Evolutionary conservation across 2,113 vertebrate species (phyloP).

Genomic region (Petaurus breviceps): DNA sequence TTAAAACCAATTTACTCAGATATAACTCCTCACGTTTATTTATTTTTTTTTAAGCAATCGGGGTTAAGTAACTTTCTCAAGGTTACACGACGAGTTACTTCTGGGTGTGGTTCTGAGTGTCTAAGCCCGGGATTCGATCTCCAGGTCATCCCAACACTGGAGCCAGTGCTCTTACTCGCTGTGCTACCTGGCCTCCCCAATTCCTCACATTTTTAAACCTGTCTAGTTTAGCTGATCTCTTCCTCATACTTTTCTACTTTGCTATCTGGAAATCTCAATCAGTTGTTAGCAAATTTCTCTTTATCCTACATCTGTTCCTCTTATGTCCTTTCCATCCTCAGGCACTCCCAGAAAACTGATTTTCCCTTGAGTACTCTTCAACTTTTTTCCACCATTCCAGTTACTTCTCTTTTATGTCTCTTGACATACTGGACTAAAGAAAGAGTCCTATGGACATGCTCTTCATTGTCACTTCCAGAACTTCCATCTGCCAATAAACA

Average conservation of each 20-base stretch:
- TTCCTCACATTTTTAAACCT: background rate
- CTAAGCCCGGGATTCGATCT: too few species aligned
- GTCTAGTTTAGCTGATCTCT: background rate
- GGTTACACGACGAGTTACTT: too few species aligned
- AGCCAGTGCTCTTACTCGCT: too few species aligned
- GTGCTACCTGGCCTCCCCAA: too few species aligned
- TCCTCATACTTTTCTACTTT: background rate
- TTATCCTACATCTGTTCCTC: background rate
- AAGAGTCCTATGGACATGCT: background rate
- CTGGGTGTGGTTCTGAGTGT: too few species aligned
- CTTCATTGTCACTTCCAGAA: background rate
- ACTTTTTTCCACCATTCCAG: background rate
- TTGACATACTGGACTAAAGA: background rate
- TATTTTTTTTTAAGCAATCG: too few species aligned
- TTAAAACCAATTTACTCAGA: background rate
- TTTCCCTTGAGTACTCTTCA: background rate
- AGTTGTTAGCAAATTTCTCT: background rate
- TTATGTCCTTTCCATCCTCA: background rate
- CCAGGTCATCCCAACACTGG: too few species aligned
- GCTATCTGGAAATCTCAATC: background rate
- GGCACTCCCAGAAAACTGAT: background rate
- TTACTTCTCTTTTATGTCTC: background rate
- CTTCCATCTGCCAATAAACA: background rate
- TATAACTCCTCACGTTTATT: background rate
- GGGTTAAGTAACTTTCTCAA: too few species aligned